These are phyloP conservation scores for Rhinopomastus cyanomelas DNA, from an alignment of 2,113 vertebrate genomes.

Conservation along the genomic window DNA sequence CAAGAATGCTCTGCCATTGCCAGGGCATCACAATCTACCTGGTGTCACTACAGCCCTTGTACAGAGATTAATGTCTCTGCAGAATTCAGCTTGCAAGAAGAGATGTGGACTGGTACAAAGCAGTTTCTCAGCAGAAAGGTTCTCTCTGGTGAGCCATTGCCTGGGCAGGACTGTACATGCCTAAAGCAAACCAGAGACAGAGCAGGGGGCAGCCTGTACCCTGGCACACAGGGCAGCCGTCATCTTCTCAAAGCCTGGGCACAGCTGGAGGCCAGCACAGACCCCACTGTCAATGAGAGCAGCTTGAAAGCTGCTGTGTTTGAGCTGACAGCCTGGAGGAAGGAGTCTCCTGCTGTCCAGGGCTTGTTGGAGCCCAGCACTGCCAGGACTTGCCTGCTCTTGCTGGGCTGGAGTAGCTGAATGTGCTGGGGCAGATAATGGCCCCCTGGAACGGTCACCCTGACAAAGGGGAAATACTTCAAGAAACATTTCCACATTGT, in stretches of 20 bases:
- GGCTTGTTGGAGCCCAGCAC: background rate
- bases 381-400: background rate
- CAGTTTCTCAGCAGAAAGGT: background rate
- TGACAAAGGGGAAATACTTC: background rate
- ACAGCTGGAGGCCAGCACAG: background rate
- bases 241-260: background rate
- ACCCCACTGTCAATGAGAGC: background rate
- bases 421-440: rapidly evolving
- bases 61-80: background rate
- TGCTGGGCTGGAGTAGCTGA: background rate
- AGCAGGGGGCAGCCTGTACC: rapidly evolving
- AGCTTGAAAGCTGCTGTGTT: background rate
- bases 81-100: rapidly evolving
- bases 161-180: background rate
- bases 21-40: rapidly evolving
- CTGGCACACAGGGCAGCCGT: background rate
- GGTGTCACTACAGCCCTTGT: background rate
- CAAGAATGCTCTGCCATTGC: rapidly evolving
- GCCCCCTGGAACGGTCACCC: background rate
- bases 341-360: rapidly evolving
- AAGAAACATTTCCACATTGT: rapidly evolving
- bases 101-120: rapidly evolving
- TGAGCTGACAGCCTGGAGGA: background rate
- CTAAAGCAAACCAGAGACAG: background rate
- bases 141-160: background rate